Base-by-base conservation (phyloP, 2,888 invertebrate genomes). In the Epinotia bilunana region DNA sequence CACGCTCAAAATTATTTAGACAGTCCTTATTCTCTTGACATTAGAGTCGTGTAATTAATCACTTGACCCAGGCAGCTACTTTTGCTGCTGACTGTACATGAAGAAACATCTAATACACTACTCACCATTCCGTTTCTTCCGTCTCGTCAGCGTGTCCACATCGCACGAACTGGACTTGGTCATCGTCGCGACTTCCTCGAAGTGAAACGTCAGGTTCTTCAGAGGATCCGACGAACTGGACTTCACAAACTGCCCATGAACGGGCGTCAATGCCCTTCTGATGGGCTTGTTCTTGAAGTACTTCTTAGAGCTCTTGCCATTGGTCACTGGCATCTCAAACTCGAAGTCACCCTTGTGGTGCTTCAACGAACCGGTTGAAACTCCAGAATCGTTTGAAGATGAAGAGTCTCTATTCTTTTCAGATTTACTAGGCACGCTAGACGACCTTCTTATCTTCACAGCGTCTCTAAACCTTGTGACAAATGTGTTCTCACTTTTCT, bases 351-450 rank as follows among this genome's bases (percentile, higher is more conserved):
- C 95, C 11, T 91, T 95, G 80, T 95, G 93, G 80, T 95, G 95
- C 76, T 95, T 95, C 69, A 95, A 85, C 0, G 96, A 96, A 0
- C 96, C 96, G 0, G 95, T 95, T 0, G 96, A 96, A 0, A 96
- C 96, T 0, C 96, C 96, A 0, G 96, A 96, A 81, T 96, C 96
- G 81, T 96, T 96, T 6, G 96, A 96, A 82, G 96, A 96, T 0
- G 96, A 96, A 0, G 96, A 96, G 80, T 96, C 96, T 74, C 96
- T 89, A 77, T 96, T 96, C 78, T 95, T 95, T 7, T 95, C 95
- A 0, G 95, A 94, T 86, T 96, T 96, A 78, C 96, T 96, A 1
- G 96, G 96, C 0, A 96, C 96, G 78, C 96, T 96, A 0, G 96
- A 96, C 0, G 96, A 96, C 55, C 96, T 90, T 49, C 96, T 90